phyloP scores from a whole-genome alignment of 2,113 vertebrate genomes.

The Phrynosoma blainvillii region DNA sequence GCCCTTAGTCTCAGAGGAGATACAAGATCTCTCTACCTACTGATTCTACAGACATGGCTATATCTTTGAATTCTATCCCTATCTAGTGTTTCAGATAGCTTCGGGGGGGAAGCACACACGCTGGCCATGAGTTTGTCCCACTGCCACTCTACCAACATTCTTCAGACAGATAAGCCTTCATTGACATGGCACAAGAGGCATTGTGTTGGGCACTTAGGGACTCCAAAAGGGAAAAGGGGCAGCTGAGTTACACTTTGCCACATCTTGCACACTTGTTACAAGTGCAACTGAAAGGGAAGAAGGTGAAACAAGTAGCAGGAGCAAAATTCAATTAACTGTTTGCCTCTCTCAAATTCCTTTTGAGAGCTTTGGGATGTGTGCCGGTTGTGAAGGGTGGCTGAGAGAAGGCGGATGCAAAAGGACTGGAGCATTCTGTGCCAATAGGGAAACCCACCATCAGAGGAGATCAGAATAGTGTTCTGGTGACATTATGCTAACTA shows the following conservation, averaged over 20 bases:
- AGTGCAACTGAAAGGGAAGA: neutral
- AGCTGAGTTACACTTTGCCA: neutral
- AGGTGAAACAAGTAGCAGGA: neutral
- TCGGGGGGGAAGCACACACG: too few relatives aligned
- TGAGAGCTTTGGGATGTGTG: neutral
- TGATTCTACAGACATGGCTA: too few relatives aligned
- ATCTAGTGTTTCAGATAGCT: too few relatives aligned
- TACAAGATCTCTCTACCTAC: too few relatives aligned
- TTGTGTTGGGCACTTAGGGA: too few relatives aligned
- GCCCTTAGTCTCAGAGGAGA: too few relatives aligned
- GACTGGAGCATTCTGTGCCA: neutral
- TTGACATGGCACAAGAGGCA: too few relatives aligned
- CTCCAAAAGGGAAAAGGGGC: neutral
- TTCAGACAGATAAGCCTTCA: neutral
- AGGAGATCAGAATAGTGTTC: neutral
- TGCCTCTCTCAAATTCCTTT: neutral
- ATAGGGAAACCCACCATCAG: neutral
- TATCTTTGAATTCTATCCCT: too few relatives aligned
- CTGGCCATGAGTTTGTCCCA: too few relatives aligned
- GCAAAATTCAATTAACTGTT: neutral
- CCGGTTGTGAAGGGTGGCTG: too few relatives aligned
- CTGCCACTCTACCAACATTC: neutral
- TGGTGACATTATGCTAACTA: neutral
- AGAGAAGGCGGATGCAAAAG: neutral
- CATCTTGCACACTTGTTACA: neutral